A percentile compares a stretch with the other conserved stretches of the same genome.
phyloP scores from a whole-genome alignment of 2,797 vertebrate species.

The Brachymystax lenok region DNA sequence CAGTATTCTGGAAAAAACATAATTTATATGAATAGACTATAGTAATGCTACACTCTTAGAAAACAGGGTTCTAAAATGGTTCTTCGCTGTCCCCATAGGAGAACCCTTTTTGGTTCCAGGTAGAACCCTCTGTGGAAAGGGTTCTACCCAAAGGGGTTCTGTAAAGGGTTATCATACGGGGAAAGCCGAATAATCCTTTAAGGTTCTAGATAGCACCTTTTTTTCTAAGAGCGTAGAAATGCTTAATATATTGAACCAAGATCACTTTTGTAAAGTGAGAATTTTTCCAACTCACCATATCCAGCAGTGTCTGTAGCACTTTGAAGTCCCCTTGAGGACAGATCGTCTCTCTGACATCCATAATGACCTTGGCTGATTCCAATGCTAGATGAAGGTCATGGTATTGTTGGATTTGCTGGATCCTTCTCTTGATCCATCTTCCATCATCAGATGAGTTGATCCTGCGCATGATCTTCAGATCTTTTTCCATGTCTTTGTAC shows the following conservation, averaged over 20 bases:
- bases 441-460: conserved; percentile 40
- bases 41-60: not conserved
- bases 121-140: no score
- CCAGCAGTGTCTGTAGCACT: conserved; percentile 75
- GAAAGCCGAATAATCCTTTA: no score
- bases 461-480: conserved; percentile 75
- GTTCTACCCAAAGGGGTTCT: no score
- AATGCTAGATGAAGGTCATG: conserved; percentile 87
- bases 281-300: conserved; percentile 75
- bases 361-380: conserved; percentile 80
- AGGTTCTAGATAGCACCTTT: no score
- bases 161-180: no score
- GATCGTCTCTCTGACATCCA: conserved; percentile 77
- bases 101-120: no score
- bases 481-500: conserved; percentile 71
- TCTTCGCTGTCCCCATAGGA: no score
- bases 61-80: no score
- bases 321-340: conserved; percentile 85
- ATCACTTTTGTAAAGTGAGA: not conserved
- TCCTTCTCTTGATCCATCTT: conserved; percentile 78
- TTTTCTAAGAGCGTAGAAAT: not conserved
- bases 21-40: not conserved
- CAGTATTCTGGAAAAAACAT: conserved; percentile 67
- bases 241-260: not conserved
- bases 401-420: conserved; percentile 88